Conservation (phyloP, 2,797 vertebrate genomes). For the Crypturellus tataupa region DNA sequence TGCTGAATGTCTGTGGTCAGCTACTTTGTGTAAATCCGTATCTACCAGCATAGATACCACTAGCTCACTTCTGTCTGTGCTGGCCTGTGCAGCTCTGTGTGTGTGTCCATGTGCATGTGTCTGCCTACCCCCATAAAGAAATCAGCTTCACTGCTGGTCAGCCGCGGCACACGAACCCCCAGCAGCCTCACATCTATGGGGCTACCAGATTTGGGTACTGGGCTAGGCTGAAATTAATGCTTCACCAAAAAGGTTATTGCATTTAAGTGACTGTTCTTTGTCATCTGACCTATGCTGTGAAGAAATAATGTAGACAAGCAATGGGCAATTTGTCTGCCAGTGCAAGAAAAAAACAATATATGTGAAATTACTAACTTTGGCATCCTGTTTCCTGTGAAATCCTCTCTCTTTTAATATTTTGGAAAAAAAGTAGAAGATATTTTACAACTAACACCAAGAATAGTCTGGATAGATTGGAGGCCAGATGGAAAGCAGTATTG, state of each 20-base stretch:
- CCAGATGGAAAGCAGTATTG: background rate
- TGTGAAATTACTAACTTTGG: background rate
- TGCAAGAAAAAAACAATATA: background rate
- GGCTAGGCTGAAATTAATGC: background rate
- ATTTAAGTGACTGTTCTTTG: background rate
- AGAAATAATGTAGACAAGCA: background rate
- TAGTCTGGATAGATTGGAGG: background rate
- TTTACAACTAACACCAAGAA: background rate
- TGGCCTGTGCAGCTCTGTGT: background rate
- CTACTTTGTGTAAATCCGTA: background rate
- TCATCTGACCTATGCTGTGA: background rate
- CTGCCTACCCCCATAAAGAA: background rate
- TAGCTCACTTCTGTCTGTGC: rapidly evolving
- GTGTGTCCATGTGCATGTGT: rapidly evolving
- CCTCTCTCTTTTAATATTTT: background rate
- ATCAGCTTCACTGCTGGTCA: background rate
- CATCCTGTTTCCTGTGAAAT: background rate
- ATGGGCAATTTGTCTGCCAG: background rate
- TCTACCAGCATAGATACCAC: rapidly evolving
- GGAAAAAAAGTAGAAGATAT: background rate
- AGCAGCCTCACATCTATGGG: background rate
- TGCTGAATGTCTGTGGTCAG: background rate
- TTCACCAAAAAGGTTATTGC: background rate
- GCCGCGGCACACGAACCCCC: background rate
- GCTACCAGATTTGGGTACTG: background rate